Evolutionary conservation across 2,888 invertebrate species (phyloP).

Genomic region (Parelbella ahira): DNA sequence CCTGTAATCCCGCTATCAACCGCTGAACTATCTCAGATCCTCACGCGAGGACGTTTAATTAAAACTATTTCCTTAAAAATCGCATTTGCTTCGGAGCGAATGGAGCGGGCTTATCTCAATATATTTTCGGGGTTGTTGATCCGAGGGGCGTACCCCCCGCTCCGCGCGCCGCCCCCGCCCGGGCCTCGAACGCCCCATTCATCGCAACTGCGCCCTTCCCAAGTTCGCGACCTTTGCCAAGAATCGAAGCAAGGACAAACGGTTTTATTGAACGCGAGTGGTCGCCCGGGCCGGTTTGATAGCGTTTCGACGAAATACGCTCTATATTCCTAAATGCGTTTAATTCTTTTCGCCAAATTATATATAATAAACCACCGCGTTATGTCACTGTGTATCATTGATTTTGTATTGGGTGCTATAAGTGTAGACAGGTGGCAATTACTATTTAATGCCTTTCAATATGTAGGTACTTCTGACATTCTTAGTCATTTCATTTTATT

Average conservation of each 20-base stretch:
- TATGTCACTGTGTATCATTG: constrained; percentile 2
- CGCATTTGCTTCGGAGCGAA: constrained; percentile 39
- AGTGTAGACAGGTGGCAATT: too few relatives aligned
- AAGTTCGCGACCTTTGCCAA: constrained; percentile 64
- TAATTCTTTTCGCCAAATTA: constrained; percentile 6
- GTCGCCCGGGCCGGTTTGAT: constrained; percentile 2
- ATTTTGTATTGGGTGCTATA: too few relatives aligned
- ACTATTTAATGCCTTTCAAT: too few relatives aligned
- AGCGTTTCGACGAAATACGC: constrained; percentile 10
- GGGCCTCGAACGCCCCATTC: constrained; percentile 56
- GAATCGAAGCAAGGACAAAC: constrained; percentile 54
- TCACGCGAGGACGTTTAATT: constrained; percentile 44
- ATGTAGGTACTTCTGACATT: too few relatives aligned
- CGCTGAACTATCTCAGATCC: constrained; percentile 29
- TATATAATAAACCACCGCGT: not conserved
- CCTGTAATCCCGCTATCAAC: not conserved
- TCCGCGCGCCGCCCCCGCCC: constrained; percentile 39
- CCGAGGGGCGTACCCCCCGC: constrained; percentile 44
- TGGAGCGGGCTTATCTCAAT: constrained; percentile 57
- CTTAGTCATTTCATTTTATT: too few relatives aligned
- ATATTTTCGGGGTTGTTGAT: constrained; percentile 71
- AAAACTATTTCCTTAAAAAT: constrained; percentile 49
- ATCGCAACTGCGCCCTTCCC: constrained; percentile 58
- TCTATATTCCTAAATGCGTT: constrained; percentile 1
- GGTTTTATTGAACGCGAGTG: constrained; percentile 42